Evolutionary conservation across 2,888 invertebrate species (phyloP), one percentile per base, ranked within the genome.

Genomic region (Amaurobius ferox): DNA sequence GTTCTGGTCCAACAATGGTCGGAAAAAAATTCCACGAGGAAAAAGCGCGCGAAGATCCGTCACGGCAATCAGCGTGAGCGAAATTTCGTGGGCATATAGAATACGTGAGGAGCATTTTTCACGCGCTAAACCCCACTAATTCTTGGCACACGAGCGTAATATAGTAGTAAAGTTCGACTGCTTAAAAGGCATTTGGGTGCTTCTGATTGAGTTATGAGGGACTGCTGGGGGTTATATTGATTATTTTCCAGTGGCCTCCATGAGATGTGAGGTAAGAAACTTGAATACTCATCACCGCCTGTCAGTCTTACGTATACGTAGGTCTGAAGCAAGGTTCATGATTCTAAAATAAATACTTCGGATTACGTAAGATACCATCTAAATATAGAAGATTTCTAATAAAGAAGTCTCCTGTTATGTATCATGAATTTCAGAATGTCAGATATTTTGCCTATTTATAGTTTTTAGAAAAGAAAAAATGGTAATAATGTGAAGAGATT

Each of bases 181-280:
- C 23, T 3, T 23, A 44, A 55, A 23, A 23, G 55, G 19, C 23
- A 23, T 55, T n/a, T 11, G 55, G 55, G 55, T 55, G 23, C 55
- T 55, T 55, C 13, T 55, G 55, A 55, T 55, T 55, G 55, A 55
- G 55, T 55, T 55, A 55, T 55, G 55, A n/a, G 5, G 23, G 19
- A n/a, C 19, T 1, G 16, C 19, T 11, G 19, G 23, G 23, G 23
- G 23, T 23, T 1, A 55, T 55, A 55, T 55, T 55, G 55, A 55
- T 55, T 55, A 55, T 55, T 55, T 5, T 23, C 5, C 2, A 6
- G 23, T 5, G 55, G 6, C 2, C 55, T 23, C 55, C 55, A 5
- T 23, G 19, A 55, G 55, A 23, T n/a, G 23, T 1, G 16, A 55
- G 5, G 6, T 23, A 1, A 55, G 11, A 35, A 9, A n/a, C n/a